A percentile compares a stretch with the other conserved stretches of the same genome.
Conservation (phyloP, 2,113 vertebrate genomes). For the Cyphomyrus discorhynchus region DNA sequence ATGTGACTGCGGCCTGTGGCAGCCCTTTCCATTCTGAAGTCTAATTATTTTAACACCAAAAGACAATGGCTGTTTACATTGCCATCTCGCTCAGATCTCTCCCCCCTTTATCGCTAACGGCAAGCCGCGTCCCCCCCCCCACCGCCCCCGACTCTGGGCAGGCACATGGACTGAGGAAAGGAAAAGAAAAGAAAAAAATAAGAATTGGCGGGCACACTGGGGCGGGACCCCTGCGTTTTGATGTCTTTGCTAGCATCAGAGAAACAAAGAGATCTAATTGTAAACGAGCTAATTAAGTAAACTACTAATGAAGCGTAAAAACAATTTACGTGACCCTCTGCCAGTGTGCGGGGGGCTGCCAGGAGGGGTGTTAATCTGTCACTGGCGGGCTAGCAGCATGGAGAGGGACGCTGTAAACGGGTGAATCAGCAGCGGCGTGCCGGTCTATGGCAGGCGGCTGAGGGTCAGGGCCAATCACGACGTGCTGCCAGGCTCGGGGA, state of each 20-base stretch:
- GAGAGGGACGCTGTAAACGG: constrained; percentile 44
- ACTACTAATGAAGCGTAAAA: constrained; percentile 78
- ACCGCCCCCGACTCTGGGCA: constrained; percentile 39
- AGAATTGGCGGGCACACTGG: constrained; percentile 14
- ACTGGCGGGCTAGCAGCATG: constrained; percentile 55
- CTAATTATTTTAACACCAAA: constrained; percentile 51
- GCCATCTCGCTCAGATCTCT: constrained; percentile 37
- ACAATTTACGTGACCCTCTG: constrained; percentile 78
- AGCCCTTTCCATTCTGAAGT: constrained; percentile 43
- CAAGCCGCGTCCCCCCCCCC: constrained; percentile 23
- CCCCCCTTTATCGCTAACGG: constrained; percentile 34
- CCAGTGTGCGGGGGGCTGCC: constrained; percentile 42
- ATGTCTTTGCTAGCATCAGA: constrained; percentile 75
- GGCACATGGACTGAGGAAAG: constrained; percentile 34
- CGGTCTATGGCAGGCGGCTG: not conserved
- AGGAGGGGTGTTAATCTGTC: constrained; percentile 70
- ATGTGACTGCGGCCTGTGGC: constrained; percentile 36
- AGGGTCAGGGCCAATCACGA: not conserved
- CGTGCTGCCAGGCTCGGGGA: not conserved
- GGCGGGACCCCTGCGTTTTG: constrained; percentile 53
- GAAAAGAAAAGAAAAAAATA: constrained; percentile 26
- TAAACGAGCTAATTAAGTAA: constrained; percentile 84
- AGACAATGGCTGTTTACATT: constrained; percentile 50
- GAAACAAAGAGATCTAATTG: constrained; percentile 80
- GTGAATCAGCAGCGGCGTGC: not conserved